Base-by-base conservation (phyloP, 2,888 invertebrate species). In the Brachyptera putata region DNA sequence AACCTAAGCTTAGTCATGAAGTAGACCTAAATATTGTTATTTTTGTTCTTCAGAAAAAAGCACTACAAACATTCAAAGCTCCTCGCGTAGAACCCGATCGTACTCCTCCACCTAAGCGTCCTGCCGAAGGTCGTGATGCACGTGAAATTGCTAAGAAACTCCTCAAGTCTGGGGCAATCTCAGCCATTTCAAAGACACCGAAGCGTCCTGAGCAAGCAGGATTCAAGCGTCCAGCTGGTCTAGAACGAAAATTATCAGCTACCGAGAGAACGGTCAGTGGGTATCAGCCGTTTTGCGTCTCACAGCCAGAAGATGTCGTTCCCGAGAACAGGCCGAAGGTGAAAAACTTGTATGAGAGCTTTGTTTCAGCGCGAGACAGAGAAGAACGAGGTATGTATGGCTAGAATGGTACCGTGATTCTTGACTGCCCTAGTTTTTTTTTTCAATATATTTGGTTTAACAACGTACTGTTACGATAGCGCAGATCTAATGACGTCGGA, bases 81-180 rank as follows among this genome's bases (percentile, higher is more conserved):
- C 94, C 95, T 0, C 93, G 94, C 74, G 91, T 89, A 64, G 95
- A 95, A 72, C 87, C 90, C 0, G 94, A 94, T 71, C 89, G 91
- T 67, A 74, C 77, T 9, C 88, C 90, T 1, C 81, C 89, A 58
- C 85, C 89, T 0, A 95, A 95, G 73, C 81, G 93, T 21, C 90
- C 91, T 0, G 86, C 91, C 3, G 93, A 94, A 76, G 92, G 91
- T 0, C 82, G 93, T 60, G 95, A 95, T 79, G 95, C 96, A 1
- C 85, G 94, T 48, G 95, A 96, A 79, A 91, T 95, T 24, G 96
- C 95, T 0, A 89, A 95, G 60, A 96, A 95, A 72, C 77, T 96
- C n/a, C 85, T 96, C 1, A 93, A 93, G 76, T 91, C 93, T 65
- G 96, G 96, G 9, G 94, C 91, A 56, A 91, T 94, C 67, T 86